These are phyloP conservation scores for Iguana delicatissima DNA, from an alignment of 2,797 vertebrate species.

Conservation along the genomic window DNA sequence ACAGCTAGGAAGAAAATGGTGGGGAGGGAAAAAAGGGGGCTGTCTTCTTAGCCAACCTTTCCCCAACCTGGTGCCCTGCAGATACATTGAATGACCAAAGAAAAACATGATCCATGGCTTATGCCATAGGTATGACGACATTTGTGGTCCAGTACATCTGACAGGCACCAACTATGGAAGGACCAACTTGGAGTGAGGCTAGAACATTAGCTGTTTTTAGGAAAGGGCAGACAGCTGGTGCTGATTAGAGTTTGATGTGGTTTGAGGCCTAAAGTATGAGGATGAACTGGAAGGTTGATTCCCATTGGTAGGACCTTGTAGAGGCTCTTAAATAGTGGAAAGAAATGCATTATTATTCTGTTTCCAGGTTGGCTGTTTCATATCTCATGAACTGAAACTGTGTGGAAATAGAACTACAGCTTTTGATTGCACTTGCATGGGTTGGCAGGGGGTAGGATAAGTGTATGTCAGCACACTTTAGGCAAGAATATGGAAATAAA, in stretches of 20 bases:
- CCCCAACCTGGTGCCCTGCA: too few relatives aligned
- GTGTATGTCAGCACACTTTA: not conserved
- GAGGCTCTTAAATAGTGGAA: not conserved
- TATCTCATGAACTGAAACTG: not conserved
- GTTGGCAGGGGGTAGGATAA: not conserved
- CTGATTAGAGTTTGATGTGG: not conserved
- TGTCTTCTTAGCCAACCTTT: not conserved
- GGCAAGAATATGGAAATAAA: not conserved
- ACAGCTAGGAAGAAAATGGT: conserved; percentile 49
- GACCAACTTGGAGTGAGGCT: not conserved
- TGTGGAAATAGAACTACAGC: not conserved
- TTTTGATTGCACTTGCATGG: not conserved
- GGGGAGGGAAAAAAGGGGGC: not conserved
- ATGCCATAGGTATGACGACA: too few relatives aligned
- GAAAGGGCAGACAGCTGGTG: not conserved
- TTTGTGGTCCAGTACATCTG: not conserved
- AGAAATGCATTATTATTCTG: too few relatives aligned
- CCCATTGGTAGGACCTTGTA: not conserved
- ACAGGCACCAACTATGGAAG: not conserved
- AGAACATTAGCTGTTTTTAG: not conserved
- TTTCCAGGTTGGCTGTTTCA: not conserved
- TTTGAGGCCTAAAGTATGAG: not conserved
- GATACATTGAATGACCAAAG: too few relatives aligned
- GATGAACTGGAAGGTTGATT: not conserved
- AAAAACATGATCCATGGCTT: too few relatives aligned